Evolutionary conservation across 1,140 invertebrate genomes (phyloP).

Genomic region (Acromyrmex echinatior): DNA sequence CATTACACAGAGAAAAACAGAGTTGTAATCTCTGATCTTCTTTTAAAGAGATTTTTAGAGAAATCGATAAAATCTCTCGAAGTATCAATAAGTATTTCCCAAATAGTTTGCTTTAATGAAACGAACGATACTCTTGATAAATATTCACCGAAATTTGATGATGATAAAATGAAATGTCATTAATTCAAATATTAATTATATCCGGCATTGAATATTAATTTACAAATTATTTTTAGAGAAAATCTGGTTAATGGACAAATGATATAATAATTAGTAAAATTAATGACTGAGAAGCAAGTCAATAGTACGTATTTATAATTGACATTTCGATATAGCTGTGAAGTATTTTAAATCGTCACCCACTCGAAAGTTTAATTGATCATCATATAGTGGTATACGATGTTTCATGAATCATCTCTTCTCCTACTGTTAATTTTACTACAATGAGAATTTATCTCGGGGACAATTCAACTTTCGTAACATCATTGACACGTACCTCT

Average conservation of each 20-base stretch:
- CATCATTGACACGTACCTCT: not conserved
- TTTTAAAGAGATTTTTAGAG: not conserved
- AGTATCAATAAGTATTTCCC: not conserved
- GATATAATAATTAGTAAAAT: not conserved
- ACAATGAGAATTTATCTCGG: slow-evolving; percentile 25
- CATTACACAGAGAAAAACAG: not conserved
- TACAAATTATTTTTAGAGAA: not conserved
- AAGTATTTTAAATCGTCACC: not conserved
- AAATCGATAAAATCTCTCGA: not conserved
- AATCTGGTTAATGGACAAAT: not conserved
- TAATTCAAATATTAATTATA: not conserved
- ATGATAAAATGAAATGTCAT: not conserved
- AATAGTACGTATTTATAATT: not conserved
- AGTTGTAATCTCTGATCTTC: not conserved
- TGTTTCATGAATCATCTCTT: not conserved
- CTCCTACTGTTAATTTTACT: not conserved
- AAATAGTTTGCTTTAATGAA: slow-evolving; percentile 1
- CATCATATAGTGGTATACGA: not conserved
- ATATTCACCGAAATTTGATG: not conserved
- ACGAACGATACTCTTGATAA: not conserved
- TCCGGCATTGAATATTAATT: not conserved
- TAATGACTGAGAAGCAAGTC: not conserved
- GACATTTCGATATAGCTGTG: not conserved
- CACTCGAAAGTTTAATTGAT: slow-evolving; percentile 5
- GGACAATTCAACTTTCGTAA: slow-evolving; percentile 30